Base-by-base conservation (phyloP, 2,888 invertebrate genomes). In the Heteromyza rotundicornis region DNA sequence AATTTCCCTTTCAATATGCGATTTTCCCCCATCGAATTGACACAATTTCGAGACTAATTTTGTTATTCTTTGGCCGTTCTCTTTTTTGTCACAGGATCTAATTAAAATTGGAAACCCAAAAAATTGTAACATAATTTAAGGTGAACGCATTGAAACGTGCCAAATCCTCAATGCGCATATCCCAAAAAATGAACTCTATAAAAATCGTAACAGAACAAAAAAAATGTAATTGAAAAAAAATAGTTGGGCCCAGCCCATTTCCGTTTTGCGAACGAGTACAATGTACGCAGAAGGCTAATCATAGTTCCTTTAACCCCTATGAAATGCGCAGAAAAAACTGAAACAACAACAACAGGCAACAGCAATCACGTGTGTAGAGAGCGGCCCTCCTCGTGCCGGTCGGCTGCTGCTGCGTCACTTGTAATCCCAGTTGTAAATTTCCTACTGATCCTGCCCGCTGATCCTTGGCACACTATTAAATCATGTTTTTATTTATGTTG, bases 401-500 rank as follows among this genome's bases (percentile, higher is more conserved):
- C 47, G 51, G 47, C 19, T 57, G 57, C 50, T 57, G 5, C 35
- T 51, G 65, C 44, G 40, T 35, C 23, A 56, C 44, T 59, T 79
- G 80, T 80, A 80, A 79, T 79, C 80, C 80, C 70, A 70, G 73
- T 73, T 80, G 80, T 80, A 79, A 78, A 79, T 80, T 68, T 71
- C 69, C 65, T 73, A 71, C 71, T 80, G 78, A 80, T 79, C 80
- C 76, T 70, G 73, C 70, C 65, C n/a, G n/a, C 64, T 71, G 74
- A 75, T 70, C 69, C 64, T 65, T 59, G 66, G 64, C 66, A 68
- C 65, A 65, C 70, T 78, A 74, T 72, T 80, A 77, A 79, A 79
- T 79, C 77, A 77, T 78, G 80, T 75, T 78, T 72, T 75, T 79
- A 78, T 79, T 80, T 79, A 79, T 79, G 75, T 80, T 80, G 80